phyloP scores from a whole-genome alignment of 2,888 invertebrate species.

The Thymelicus acteon region DNA sequence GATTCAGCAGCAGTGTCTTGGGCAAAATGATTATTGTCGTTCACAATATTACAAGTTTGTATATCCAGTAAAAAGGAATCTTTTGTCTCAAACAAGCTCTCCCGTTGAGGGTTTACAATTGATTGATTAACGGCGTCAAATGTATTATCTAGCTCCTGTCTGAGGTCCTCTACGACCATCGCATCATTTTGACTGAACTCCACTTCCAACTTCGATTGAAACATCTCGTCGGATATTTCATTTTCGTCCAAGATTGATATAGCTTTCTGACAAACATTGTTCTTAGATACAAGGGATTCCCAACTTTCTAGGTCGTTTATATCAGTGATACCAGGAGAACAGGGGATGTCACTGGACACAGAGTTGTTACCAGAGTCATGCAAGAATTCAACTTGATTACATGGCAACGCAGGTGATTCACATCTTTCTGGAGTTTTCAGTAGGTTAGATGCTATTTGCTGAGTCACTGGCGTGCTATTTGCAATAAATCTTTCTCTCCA shows the following conservation, averaged over 20 bases:
- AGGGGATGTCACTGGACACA: slow-evolving; percentile 55
- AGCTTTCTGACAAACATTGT: slow-evolving; percentile 35
- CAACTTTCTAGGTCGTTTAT: slow-evolving; percentile 53
- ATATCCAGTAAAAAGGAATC: slow-evolving; percentile 75
- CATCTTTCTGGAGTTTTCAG: slow-evolving; percentile 48
- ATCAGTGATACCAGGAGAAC: slow-evolving; percentile 60
- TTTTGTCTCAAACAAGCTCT: slow-evolving; percentile 67
- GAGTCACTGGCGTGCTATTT: slow-evolving; percentile 53
- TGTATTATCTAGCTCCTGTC: slow-evolving; percentile 65
- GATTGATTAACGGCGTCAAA: slow-evolving; percentile 83
- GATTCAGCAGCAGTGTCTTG: slow-evolving; percentile 43
- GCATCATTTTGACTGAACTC: slow-evolving; percentile 46
- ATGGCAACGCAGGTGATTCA: slow-evolving; percentile 73
- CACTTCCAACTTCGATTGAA: slow-evolving; percentile 58
- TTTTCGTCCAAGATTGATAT: slow-evolving; percentile 39
- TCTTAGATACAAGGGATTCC: slow-evolving; percentile 54
- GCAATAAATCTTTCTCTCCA: slow-evolving; percentile 30
- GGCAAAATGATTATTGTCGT: slow-evolving; percentile 45
- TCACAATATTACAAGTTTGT: slow-evolving; percentile 59
- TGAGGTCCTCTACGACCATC: slow-evolving; percentile 50
- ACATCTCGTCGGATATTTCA: slow-evolving; percentile 68
- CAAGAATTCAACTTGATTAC: slow-evolving; percentile 75
- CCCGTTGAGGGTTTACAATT: slow-evolving; percentile 55
- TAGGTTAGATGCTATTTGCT: slow-evolving; percentile 42
- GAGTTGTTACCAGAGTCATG: slow-evolving; percentile 62